phyloP scores from a whole-genome alignment of 1,140 invertebrate genomes.

The Trypoxylus dichotomus region DNA sequence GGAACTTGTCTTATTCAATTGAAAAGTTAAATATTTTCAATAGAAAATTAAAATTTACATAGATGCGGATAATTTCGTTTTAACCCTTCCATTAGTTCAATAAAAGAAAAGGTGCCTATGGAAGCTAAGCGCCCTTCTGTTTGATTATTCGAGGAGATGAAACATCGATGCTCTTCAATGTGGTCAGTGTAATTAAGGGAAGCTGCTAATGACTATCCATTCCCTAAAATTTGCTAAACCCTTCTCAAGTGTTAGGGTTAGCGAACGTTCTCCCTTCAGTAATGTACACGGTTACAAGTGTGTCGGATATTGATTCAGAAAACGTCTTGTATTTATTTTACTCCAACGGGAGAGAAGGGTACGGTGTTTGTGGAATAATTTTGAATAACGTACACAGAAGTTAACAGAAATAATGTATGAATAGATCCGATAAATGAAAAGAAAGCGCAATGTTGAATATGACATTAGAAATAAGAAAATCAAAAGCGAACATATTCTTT shows the following conservation, averaged over 20 bases:
- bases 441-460: no score
- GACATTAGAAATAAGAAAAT: no score
- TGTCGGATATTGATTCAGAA: slow-evolving; percentile 14
- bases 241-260: slow-evolving; percentile 20
- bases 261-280: not conserved
- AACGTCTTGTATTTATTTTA: slow-evolving; percentile 15
- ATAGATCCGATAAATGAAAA: no score
- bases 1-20: no score
- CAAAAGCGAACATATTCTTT: no score
- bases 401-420: no score
- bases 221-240: slow-evolving; percentile 24
- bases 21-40: no score
- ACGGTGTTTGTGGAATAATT: no score
- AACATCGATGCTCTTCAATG: slow-evolving; percentile 20
- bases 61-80: not conserved
- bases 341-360: not conserved
- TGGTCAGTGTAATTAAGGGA: slow-evolving; percentile 28
- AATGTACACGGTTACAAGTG: not conserved
- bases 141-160: not conserved
- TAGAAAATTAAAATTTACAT: no score
- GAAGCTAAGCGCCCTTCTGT: not conserved
- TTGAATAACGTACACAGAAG: no score
- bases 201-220: slow-evolving; percentile 28
- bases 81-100: not conserved
- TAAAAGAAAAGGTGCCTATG: not conserved